phyloP scores from a whole-genome alignment of 2,113 vertebrate species.

The Capreolus pygargus region DNA sequence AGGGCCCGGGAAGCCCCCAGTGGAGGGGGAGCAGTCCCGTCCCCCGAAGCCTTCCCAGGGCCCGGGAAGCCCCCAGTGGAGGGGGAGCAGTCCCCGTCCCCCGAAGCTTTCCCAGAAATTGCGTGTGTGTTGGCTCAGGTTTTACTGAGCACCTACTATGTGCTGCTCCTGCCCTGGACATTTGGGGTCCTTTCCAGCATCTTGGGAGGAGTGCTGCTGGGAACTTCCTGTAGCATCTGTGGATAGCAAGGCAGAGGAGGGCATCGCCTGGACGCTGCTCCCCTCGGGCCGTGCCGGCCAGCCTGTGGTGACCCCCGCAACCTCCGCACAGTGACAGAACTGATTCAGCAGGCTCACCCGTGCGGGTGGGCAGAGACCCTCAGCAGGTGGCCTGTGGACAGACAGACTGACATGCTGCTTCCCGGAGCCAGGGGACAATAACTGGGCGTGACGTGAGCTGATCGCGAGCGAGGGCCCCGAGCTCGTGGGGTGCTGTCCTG shows the following conservation, averaged over 20 bases:
- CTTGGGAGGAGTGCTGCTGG: neutral
- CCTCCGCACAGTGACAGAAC: fast-evolving
- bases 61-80: fast-evolving
- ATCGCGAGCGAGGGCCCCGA: neutral
- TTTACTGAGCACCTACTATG: fast-evolving
- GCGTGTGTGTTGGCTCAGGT: fast-evolving
- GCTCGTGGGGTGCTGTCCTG: fast-evolving
- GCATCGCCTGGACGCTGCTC: fast-evolving
- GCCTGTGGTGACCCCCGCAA: no score
- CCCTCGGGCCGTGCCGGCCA: fast-evolving
- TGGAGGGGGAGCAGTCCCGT: no score
- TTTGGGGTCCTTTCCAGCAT: neutral
- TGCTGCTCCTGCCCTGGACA: neutral
- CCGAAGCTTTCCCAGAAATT: neutral
- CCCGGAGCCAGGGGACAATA: neutral
- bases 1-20: no score
- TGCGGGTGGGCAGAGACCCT: fast-evolving
- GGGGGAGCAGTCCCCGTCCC: neutral
- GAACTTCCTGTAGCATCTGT: fast-evolving
- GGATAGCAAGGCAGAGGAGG: neutral
- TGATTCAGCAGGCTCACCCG: neutral
- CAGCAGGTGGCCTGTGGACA: neutral
- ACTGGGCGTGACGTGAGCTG: neutral
- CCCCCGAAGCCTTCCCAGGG: no score
- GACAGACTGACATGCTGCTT: fast-evolving